phyloP scores from a whole-genome alignment of 1,140 invertebrate genomes.

The Aphelenchoides fujianensis region DNA sequence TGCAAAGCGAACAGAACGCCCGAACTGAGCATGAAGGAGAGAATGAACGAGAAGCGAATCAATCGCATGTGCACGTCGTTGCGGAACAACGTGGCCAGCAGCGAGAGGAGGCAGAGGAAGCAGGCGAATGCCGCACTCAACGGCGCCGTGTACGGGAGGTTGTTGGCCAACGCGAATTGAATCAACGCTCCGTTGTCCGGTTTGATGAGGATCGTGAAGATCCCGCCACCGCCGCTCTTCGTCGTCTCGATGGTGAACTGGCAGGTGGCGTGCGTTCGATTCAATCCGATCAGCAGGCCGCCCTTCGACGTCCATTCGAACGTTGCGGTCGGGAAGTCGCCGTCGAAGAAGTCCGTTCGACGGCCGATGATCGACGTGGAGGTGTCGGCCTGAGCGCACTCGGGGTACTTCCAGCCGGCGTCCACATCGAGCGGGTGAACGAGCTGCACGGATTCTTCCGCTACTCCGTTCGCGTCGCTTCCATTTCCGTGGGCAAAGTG shows the following conservation, averaged over 20 bases:
- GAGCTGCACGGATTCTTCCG: slow-evolving; percentile 26
- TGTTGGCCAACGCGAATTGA: slow-evolving; percentile 27
- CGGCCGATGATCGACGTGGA: neutral
- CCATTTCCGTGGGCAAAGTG: neutral
- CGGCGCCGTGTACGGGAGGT: slow-evolving; percentile 32
- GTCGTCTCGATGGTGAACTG: slow-evolving; percentile 27
- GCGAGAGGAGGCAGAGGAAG: slow-evolving; percentile 34
- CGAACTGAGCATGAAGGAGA: slow-evolving; percentile 38
- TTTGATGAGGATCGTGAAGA: slow-evolving; percentile 41
- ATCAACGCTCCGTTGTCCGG: slow-evolving; percentile 35
- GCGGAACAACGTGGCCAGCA: slow-evolving; percentile 31
- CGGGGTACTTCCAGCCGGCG: slow-evolving; percentile 48
- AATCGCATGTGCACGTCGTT: slow-evolving; percentile 27
- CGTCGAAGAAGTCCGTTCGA: slow-evolving; percentile 9
- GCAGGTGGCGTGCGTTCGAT: slow-evolving; percentile 48
- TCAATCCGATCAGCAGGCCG: slow-evolving; percentile 43
- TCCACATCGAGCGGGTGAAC: slow-evolving; percentile 35
- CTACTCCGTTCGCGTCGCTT: neutral
- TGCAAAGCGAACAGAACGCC: slow-evolving; percentile 27
- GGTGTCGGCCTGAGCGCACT: slow-evolving; percentile 41
- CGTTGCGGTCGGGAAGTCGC: neutral
- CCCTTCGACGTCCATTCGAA: slow-evolving; percentile 26
- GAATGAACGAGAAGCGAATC: slow-evolving; percentile 31
- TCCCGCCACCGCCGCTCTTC: slow-evolving; percentile 8
- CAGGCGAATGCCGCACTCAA: slow-evolving; percentile 37